Evolutionary conservation across 2,797 vertebrate species (phyloP).

Genomic region (Channallabes apus): DNA sequence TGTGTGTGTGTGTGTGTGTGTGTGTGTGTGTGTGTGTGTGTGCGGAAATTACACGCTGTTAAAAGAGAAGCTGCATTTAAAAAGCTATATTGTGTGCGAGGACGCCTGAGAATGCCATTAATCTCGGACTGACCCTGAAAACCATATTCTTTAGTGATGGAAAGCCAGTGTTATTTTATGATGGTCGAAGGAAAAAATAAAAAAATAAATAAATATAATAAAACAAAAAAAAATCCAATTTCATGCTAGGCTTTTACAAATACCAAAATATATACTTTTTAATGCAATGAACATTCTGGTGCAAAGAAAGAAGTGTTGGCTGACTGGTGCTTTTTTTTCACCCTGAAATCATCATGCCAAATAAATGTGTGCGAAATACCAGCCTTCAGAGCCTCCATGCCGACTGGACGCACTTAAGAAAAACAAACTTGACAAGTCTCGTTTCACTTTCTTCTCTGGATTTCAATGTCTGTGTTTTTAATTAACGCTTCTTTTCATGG

Average conservation of each 20-base stretch:
- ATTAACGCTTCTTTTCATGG: slow-evolving; percentile 7
- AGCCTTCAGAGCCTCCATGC: background rate
- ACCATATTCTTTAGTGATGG: slow-evolving; percentile 5
- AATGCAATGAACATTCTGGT: background rate
- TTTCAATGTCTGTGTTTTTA: background rate
- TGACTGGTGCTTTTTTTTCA: background rate
- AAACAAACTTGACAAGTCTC: background rate
- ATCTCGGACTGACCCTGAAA: slow-evolving; percentile 4
- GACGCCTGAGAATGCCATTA: background rate
- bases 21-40: no score
- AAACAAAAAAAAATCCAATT: background rate
- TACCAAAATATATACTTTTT: slow-evolving; percentile 14
- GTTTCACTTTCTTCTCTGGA: background rate
- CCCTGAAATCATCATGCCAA: slow-evolving; percentile 2
- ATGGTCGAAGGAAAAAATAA: no score
- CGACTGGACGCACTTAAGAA: slow-evolving; percentile 17
- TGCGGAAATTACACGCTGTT: slow-evolving; percentile 17
- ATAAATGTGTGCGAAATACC: slow-evolving; percentile 6
- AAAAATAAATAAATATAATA: no score
- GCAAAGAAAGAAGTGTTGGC: background rate
- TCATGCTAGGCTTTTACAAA: slow-evolving; percentile 3
- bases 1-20: no score
- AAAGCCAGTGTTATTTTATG: slow-evolving; percentile 20
- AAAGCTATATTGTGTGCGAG: slow-evolving; percentile 3
- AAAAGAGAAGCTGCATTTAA: slow-evolving; percentile 20